Evolutionary conservation across 2,797 vertebrate genomes (phyloP).

Genomic region (Argya squamiceps): DNA sequence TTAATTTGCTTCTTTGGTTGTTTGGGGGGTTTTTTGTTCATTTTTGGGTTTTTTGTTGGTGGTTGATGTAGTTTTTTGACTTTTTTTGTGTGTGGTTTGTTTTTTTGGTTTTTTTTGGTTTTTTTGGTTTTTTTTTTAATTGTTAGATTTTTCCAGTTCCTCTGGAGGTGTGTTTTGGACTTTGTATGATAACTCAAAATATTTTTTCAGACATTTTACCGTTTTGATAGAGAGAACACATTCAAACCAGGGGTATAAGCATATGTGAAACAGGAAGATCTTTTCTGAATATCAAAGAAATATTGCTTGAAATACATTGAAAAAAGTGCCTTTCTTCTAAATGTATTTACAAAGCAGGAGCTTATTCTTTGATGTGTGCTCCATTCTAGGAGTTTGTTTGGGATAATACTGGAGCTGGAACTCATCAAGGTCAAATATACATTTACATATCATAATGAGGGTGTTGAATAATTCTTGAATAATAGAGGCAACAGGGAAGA

Average conservation of each 20-base stretch:
- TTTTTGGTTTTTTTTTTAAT: background rate
- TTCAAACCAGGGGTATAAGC: slow-evolving; percentile 44
- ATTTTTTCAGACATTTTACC: slow-evolving; percentile 58
- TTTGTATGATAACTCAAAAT: slow-evolving; percentile 59
- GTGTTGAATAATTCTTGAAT: background rate
- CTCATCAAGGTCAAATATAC: background rate
- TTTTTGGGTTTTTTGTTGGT: background rate
- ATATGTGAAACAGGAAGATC: slow-evolving; percentile 16
- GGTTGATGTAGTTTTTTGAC: background rate
- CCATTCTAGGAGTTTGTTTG: background rate
- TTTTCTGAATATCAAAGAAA: slow-evolving; percentile 8
- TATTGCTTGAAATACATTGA: slow-evolving; percentile 1
- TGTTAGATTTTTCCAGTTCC: slow-evolving; percentile 55
- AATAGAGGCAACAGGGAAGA: background rate
- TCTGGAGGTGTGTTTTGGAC: slow-evolving; percentile 44
- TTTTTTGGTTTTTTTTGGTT: background rate
- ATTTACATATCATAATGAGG: background rate
- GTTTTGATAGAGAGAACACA: slow-evolving; percentile 59
- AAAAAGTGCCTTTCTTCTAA: background rate
- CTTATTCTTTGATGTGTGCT: background rate
- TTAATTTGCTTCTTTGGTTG: background rate
- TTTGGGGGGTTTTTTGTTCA: background rate
- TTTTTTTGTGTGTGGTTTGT: too few relatives aligned
- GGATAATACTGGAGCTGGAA: background rate
- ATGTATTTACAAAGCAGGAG: slow-evolving; percentile 16